Evolutionary conservation across 2,113 vertebrate species (phyloP).

Genomic region (Xerus inauris): DNA sequence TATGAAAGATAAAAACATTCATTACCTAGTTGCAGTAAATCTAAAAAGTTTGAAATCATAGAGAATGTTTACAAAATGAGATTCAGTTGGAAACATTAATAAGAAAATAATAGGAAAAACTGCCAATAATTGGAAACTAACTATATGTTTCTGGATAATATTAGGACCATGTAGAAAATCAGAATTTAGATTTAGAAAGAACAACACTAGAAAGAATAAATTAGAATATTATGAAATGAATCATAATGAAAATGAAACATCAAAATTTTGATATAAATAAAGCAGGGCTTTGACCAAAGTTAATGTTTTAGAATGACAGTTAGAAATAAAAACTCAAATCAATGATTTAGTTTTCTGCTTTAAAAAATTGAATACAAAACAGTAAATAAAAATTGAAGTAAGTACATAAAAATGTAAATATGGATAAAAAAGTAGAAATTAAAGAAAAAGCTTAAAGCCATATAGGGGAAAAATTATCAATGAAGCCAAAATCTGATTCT

Average conservation of each 20-base stretch:
- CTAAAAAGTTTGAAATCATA: neutral
- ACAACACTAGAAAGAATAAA: neutral
- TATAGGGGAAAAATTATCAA: neutral
- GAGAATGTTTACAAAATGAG: neutral
- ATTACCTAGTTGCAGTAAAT: neutral
- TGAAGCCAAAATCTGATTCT: neutral
- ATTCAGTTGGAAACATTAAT: neutral
- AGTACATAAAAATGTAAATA: neutral
- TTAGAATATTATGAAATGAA: neutral
- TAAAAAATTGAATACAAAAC: neutral
- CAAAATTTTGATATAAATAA: neutral
- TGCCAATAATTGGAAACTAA: neutral
- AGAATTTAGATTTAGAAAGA: neutral
- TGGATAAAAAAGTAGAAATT: neutral
- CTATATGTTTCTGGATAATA: neutral
- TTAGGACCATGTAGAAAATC: neutral
- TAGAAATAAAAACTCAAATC: neutral
- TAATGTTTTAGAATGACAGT: neutral
- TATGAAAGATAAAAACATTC: neutral
- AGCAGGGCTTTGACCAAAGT: neutral
- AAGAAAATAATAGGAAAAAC: neutral
- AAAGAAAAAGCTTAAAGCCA: neutral
- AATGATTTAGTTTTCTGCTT: neutral
- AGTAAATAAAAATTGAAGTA: neutral
- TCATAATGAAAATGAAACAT: neutral